Conservation (phyloP, 1,140 invertebrate genomes). For the Charaxes varanes region DNA sequence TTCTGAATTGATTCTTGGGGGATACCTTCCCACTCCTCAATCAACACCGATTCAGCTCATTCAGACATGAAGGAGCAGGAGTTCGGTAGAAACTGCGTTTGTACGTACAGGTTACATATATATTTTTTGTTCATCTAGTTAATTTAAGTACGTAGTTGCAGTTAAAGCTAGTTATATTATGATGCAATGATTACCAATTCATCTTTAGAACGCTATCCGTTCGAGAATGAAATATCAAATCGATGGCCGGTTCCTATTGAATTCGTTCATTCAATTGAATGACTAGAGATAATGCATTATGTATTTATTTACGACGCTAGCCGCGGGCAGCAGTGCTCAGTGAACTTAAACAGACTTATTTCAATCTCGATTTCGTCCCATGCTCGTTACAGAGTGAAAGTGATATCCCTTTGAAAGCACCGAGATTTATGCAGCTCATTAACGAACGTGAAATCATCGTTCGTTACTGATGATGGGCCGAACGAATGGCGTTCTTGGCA, state of each 20-base stretch:
- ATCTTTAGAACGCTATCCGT: neutral
- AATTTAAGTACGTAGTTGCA: too few relatives aligned
- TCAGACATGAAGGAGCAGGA: too few relatives aligned
- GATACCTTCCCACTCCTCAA: too few relatives aligned
- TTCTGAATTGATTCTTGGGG: too few relatives aligned
- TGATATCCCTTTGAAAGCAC: slow-evolving; percentile 48
- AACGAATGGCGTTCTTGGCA: slow-evolving; percentile 30
- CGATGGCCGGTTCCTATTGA: neutral
- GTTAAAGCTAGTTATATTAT: neutral
- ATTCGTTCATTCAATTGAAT: slow-evolving; percentile 10
- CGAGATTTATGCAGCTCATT: slow-evolving; percentile 52
- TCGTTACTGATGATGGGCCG: slow-evolving; percentile 45
- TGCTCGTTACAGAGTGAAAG: slow-evolving; percentile 51
- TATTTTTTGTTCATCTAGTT: too few relatives aligned
- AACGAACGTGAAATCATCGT: slow-evolving; percentile 41
- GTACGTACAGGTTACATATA: too few relatives aligned
- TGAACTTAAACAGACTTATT: slow-evolving; percentile 27
- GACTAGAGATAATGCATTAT: slow-evolving; percentile 5
- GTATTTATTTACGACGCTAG: slow-evolving; percentile 8
- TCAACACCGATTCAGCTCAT: too few relatives aligned
- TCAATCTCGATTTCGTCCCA: slow-evolving; percentile 42
- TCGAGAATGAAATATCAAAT: slow-evolving; percentile 1
- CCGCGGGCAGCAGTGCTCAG: slow-evolving; percentile 19
- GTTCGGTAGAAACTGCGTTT: too few relatives aligned
- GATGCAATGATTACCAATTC: neutral